phyloP scores from a whole-genome alignment of 2,797 vertebrate genomes.

The Aldrovandia affinis region DNA sequence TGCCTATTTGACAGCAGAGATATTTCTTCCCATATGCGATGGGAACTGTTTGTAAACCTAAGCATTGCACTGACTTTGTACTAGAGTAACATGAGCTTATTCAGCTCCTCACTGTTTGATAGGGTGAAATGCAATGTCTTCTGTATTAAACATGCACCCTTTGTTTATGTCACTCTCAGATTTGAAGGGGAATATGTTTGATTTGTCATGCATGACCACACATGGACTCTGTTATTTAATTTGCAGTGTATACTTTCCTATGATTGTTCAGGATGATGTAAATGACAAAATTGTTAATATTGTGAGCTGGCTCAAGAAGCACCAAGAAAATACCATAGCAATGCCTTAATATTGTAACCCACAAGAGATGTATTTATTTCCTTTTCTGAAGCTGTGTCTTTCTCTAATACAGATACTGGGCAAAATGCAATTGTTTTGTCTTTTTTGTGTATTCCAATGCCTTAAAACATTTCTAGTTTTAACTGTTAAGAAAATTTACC shows the following conservation, averaged over 20 bases:
- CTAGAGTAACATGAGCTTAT: slow-evolving; percentile 44
- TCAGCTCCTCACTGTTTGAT: slow-evolving; percentile 36
- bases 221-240: slow-evolving; percentile 69
- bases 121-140: slow-evolving; percentile 32
- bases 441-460: slow-evolving; percentile 32
- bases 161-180: slow-evolving; percentile 7
- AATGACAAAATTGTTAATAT: slow-evolving; percentile 34
- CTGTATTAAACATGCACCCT: slow-evolving; percentile 6
- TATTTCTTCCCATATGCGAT: slow-evolving; percentile 52
- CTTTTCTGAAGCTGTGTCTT: slow-evolving; percentile 49
- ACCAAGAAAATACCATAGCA: slow-evolving; percentile 72
- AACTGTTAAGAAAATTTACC: not conserved
- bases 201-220: slow-evolving; percentile 52
- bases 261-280: slow-evolving; percentile 42
- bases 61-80: slow-evolving; percentile 68
- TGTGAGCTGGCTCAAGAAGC: slow-evolving; percentile 47
- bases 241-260: slow-evolving; percentile 58
- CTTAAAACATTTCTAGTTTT: slow-evolving; percentile 29
- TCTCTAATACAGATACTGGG: slow-evolving; percentile 3
- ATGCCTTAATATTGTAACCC: slow-evolving; percentile 76
- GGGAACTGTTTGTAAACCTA: slow-evolving; percentile 47
- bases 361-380: slow-evolving; percentile 67
- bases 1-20: slow-evolving; percentile 65
- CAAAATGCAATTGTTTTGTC: not conserved
- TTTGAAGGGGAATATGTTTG: slow-evolving; percentile 36